Evolutionary conservation across 2,888 invertebrate genomes (phyloP), one percentile per base, ranked within the genome.

Genomic region (Ichneumoninae sp.): DNA sequence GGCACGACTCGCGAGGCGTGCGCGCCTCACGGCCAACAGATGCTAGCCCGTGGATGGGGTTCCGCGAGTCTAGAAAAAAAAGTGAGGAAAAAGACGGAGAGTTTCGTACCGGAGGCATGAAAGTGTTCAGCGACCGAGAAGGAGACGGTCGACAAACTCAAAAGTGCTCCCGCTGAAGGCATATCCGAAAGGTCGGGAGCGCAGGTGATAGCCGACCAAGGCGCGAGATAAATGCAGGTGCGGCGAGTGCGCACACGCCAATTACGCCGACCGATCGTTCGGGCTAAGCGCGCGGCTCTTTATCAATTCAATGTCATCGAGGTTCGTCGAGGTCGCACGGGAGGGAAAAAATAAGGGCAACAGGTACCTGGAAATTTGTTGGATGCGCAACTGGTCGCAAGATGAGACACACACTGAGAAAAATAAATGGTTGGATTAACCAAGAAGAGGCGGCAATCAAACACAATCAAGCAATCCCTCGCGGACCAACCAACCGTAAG

Each of bases 1-100:
- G 89, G 90, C 90, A 91, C 90, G 89, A 89, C 88, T 86, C 79
- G 84, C 57, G 79, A 47, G 60, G 57, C 57, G 54, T 36, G n/a
- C 65, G 63, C 78, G 86, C 13, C 26, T 79, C 63, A 36, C 54
- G 57, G 22, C 50, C 68, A 70, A 70, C 91, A 89, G 89, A 90
- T 90, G 89, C 85, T 74, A 86, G 65, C 57, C 66, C 47, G 19
- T 26, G 6, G 13, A 26, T 22, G 47, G n/a, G 30, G 44, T 63
- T 75, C 71, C 36, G 3, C 66, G 66, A 81, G 68, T 71, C 60
- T 73, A 75, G 54, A 52, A 69, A 74, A 74, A 73, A 66, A 47
- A 69, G 4, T 13, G n/a, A 52, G 19, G 44, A 10, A 74, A 73
- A 74, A 73, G 13, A 47, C 8, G 65, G 22, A 52, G 44, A 30